These are phyloP conservation scores for Thera britannica DNA, from an alignment of 2,888 invertebrate species.

Conservation along the genomic window DNA sequence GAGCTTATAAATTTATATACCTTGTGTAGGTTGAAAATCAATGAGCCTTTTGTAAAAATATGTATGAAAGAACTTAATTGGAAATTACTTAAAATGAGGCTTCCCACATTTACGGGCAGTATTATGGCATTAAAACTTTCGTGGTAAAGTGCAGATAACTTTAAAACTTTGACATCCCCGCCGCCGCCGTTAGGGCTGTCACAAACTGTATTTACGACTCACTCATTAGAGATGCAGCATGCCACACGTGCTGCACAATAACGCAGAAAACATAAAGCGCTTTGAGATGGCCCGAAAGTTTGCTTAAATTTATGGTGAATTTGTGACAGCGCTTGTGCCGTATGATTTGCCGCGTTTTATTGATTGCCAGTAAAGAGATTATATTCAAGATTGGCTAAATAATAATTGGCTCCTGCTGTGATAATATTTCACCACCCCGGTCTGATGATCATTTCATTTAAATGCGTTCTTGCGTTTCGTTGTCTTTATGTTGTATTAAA, in stretches of 20 bases:
- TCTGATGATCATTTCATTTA: constrained; percentile 8
- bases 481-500: not conserved
- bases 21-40: too few relatives aligned
- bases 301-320: not conserved
- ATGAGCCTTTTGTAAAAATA: too few relatives aligned
- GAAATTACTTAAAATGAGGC: too few relatives aligned
- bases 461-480: not conserved
- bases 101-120: too few relatives aligned
- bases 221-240: constrained; percentile 49
- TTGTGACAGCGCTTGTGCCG: not conserved
- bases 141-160: not conserved
- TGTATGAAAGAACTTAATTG: too few relatives aligned
- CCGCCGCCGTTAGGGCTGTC: constrained; percentile 30
- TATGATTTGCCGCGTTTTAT: not conserved
- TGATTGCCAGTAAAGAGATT: not conserved
- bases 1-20: too few relatives aligned
- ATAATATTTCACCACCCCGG: constrained; percentile 19
- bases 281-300: constrained; percentile 63
- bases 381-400: not conserved
- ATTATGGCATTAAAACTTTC: not conserved
- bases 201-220: constrained; percentile 46
- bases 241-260: constrained; percentile 49
- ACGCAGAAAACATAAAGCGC: constrained; percentile 56
- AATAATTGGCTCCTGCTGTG: constrained; percentile 19
- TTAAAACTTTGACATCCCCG: constrained; percentile 7